Percentiles rank a stretch among this genome's conserved stretches.
Conservation (phyloP, 2,113 vertebrate species). For the Mesoclemmys tuberculata region DNA sequence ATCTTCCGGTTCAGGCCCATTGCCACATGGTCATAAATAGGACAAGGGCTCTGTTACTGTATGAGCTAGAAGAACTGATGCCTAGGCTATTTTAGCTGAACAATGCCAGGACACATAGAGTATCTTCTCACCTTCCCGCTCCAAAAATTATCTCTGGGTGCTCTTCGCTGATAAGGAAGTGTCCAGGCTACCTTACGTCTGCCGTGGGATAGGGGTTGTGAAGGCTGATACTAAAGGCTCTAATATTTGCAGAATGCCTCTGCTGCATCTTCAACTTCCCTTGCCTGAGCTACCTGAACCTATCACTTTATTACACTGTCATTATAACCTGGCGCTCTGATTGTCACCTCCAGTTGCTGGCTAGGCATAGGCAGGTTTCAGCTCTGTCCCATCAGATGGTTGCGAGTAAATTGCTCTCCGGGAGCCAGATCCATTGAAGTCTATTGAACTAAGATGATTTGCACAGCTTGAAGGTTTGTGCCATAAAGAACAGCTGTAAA, state of each 20-base stretch:
- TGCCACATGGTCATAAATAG: background rate
- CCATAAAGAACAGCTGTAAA: background rate
- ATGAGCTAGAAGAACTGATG: background rate
- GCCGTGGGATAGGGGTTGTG: background rate
- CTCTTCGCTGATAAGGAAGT: no score
- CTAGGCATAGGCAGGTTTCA: background rate
- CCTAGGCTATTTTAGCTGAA: background rate
- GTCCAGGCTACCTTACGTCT: background rate
- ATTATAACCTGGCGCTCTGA: background rate
- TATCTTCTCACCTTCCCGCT: background rate
- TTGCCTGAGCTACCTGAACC: background rate
- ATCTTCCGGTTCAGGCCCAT: background rate
- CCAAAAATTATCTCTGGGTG: background rate
- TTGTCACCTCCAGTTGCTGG: background rate
- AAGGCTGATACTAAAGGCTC: background rate
- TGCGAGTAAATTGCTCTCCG: background rate
- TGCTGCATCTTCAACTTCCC: no score
- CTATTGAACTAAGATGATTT: background rate
- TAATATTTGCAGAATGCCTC: background rate
- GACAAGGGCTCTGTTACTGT: background rate
- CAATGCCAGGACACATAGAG: background rate
- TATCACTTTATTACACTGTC: accelerated
- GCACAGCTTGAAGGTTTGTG: background rate
- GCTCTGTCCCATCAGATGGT: background rate
- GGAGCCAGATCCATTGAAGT: background rate